A percentile compares a stretch with the other conserved stretches of the same genome.
phyloP scores from a whole-genome alignment of 2,888 invertebrate genomes.

The Athalia rosae region DNA sequence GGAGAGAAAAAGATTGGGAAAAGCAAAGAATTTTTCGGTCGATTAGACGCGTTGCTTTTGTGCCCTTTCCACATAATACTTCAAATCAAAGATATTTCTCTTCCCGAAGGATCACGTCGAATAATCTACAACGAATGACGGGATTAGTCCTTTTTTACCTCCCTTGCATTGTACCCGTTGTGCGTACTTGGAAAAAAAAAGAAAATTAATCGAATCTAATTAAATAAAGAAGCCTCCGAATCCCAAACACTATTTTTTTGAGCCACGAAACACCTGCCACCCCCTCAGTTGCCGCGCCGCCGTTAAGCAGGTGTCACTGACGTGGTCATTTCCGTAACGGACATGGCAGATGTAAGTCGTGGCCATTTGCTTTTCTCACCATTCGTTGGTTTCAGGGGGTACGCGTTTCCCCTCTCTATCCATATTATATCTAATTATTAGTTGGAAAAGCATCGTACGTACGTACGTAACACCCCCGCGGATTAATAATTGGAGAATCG shows the following conservation, averaged over 20 bases:
- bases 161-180: no score
- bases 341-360: slow-evolving; percentile 33
- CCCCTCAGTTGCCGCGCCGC: neutral
- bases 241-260: neutral
- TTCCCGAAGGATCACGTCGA: neutral
- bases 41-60: slow-evolving; percentile 4
- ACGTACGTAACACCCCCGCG: no score
- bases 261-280: slow-evolving; percentile 36
- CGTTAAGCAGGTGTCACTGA: slow-evolving; percentile 35
- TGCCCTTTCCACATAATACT: neutral
- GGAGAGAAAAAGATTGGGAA: slow-evolving; percentile 1
- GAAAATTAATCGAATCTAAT: slow-evolving; percentile 15
- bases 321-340: slow-evolving; percentile 34
- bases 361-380: slow-evolving; percentile 17
- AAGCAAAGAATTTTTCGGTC: slow-evolving; percentile 15
- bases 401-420: no score
- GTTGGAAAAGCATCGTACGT: no score
- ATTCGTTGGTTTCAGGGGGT: neutral
- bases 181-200: neutral
- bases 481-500: no score
- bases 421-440: no score
- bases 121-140: neutral
- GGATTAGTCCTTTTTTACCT: neutral
- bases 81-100: neutral
- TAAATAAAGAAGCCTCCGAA: slow-evolving; percentile 6